Evolutionary conservation across 1,140 invertebrate species (phyloP), one percentile per base, ranked within the genome.

Genomic region (Drepana arcuata): DNA sequence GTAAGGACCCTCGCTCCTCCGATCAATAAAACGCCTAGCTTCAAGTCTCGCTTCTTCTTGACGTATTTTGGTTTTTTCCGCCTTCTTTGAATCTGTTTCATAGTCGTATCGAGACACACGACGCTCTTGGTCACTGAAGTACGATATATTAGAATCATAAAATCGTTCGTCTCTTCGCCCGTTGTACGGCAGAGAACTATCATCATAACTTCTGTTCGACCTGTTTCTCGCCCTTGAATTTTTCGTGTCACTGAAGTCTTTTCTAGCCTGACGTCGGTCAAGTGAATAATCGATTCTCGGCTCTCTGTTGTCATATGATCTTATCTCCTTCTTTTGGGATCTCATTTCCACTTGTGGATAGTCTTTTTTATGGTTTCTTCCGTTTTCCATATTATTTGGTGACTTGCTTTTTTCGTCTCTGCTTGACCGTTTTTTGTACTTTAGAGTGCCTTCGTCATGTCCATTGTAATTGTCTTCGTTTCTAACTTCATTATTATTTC

Each of bases 51-150:
- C 71, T 51, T 87, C 83, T 34, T 86, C 85, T 41, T 84, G 77
- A 9, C 75, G 62, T 18, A 80, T 74, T 41, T 84, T 84, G 5
- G 71, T 73, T 38, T 84, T 84, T 35, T 82, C 83, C 0, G 84
- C 84, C 34, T 87, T 86, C 31, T 88, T 88, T 0, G 80, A 89
- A 57, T 79, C 88, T 60, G 50, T 88, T 68, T 72, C 87, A 75
- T 43, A 87, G 62, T 77, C 88, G 69, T 68, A 88, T 70, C 72
- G 85, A 50, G 58, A 89, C 46, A 37, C 82, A 69, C 52, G 84
- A 62, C 66, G 83, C 83, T 55, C 85, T 74, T 64, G 85, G 12
- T 86, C 85, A 43, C 81, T 75, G 32, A 73, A 74, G 23, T 70
- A 85, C 30, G 51, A 78, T 63, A 72, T 84, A 24, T 82, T 80